Conservation (phyloP, 1,140 invertebrate species). For the Sitobion miscanthi region DNA sequence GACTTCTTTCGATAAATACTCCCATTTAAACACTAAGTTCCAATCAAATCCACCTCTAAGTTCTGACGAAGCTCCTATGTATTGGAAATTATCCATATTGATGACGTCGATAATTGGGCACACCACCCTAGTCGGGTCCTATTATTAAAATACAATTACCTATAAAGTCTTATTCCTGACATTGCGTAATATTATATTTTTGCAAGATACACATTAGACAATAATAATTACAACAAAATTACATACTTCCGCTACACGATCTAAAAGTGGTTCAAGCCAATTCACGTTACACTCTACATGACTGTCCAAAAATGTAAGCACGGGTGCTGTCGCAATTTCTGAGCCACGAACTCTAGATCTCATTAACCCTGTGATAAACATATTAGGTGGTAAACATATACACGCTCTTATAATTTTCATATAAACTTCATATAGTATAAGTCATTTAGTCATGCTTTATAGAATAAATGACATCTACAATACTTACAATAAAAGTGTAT, state of each 20-base stretch:
- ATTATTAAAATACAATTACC: constrained; percentile 60
- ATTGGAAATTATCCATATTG: constrained; percentile 97
- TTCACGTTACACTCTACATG: constrained; percentile 96
- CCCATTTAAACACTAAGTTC: constrained; percentile 96
- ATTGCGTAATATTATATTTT: background rate
- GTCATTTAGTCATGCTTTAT: background rate
- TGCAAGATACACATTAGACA: background rate
- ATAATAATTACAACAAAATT: background rate
- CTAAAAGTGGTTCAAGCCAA: constrained; percentile 94
- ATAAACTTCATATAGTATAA: background rate
- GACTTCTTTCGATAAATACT: constrained; percentile 74
- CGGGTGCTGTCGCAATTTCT: constrained; percentile 85
- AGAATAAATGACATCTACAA: background rate
- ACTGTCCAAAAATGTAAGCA: constrained; percentile 95
- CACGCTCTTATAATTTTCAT: background rate
- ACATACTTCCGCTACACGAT: constrained; percentile 81
- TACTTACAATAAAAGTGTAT: background rate
- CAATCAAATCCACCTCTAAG: constrained; percentile 95
- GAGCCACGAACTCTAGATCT: constrained; percentile 86
- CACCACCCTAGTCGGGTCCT: constrained; percentile 87
- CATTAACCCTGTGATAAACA: constrained; percentile 71
- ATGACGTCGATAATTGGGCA: constrained; percentile 98
- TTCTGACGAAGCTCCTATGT: constrained; percentile 90
- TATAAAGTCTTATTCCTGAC: constrained; percentile 49
- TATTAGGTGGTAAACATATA: background rate